These are phyloP conservation scores for Mirza zaza DNA, from an alignment of 2,113 vertebrate species.

Conservation along the genomic window DNA sequence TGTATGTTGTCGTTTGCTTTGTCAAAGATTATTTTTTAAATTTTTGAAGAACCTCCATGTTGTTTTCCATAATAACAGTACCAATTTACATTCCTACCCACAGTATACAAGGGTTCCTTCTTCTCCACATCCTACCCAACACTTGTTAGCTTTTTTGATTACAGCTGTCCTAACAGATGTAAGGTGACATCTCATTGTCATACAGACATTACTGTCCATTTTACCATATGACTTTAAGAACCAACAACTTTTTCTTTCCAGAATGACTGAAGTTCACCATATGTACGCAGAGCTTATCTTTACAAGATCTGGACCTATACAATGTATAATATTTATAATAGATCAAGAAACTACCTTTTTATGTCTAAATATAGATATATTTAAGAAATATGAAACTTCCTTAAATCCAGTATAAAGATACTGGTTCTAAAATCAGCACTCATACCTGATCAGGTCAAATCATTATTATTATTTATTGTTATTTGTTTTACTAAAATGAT, in stretches of 20 bases:
- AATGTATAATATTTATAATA: not conserved
- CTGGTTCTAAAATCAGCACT: not conserved
- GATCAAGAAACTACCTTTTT: not conserved
- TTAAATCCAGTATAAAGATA: not conserved
- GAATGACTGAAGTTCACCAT: not conserved
- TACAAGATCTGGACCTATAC: not conserved
- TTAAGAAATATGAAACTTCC: not conserved
- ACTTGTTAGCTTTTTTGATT: not conserved
- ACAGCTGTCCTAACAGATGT: not conserved
- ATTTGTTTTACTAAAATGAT: not conserved
- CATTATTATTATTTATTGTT: not conserved
- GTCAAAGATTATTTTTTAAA: not conserved
- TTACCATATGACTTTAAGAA: not conserved
- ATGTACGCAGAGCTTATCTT: not conserved
- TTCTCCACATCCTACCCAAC: not conserved
- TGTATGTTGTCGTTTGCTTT: too few species aligned
- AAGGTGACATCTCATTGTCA: not conserved
- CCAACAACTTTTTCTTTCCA: not conserved
- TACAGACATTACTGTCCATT: not conserved
- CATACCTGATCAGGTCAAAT: not conserved
- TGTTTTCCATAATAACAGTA: not conserved
- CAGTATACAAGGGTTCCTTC: not conserved
- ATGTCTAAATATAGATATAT: not conserved
- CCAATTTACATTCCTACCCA: not conserved
- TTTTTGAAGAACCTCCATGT: not conserved